These are phyloP conservation scores for Agriopis leucophaearia DNA, from an alignment of 2,888 invertebrate genomes.

Conservation along the genomic window DNA sequence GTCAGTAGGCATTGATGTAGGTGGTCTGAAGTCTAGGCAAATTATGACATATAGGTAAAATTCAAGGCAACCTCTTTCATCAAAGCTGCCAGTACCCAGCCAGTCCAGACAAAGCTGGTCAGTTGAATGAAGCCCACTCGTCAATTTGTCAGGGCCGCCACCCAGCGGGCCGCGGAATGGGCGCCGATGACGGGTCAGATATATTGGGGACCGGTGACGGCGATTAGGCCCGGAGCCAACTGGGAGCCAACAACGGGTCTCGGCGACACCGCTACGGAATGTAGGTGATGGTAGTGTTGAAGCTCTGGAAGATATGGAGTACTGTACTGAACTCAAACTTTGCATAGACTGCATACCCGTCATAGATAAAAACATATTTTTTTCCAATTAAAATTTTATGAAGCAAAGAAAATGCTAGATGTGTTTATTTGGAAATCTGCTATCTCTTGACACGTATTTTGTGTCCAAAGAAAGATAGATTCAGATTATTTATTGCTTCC, in stretches of 20 bases:
- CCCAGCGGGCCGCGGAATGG: constrained; percentile 83
- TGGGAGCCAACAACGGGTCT: constrained; percentile 35
- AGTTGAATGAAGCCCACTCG: constrained; percentile 51
- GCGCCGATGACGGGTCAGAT: constrained; percentile 81
- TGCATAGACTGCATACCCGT: no score
- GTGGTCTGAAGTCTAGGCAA: constrained; percentile 1
- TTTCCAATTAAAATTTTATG: no score
- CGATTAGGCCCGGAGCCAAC: constrained; percentile 84
- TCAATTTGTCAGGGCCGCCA: constrained; percentile 83
- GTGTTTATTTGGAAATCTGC: no score
- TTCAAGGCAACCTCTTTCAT: constrained; percentile 13
- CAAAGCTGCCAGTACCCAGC: not conserved
- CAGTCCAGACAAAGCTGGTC: constrained; percentile 25
- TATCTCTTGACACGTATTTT: no score
- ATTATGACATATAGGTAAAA: no score
- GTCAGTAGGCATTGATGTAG: not conserved
- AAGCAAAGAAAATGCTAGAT: no score
- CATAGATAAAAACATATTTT: no score
- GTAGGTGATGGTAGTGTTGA: not conserved
- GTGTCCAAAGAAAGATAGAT: no score
- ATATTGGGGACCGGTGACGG: constrained; percentile 76
- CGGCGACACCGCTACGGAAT: not conserved
- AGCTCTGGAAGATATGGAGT: not conserved
- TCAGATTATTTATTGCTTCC: no score
- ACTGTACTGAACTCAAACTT: not conserved